Evolutionary conservation across 2,113 vertebrate species (phyloP).

Genomic region (Ahaetulla prasina): DNA sequence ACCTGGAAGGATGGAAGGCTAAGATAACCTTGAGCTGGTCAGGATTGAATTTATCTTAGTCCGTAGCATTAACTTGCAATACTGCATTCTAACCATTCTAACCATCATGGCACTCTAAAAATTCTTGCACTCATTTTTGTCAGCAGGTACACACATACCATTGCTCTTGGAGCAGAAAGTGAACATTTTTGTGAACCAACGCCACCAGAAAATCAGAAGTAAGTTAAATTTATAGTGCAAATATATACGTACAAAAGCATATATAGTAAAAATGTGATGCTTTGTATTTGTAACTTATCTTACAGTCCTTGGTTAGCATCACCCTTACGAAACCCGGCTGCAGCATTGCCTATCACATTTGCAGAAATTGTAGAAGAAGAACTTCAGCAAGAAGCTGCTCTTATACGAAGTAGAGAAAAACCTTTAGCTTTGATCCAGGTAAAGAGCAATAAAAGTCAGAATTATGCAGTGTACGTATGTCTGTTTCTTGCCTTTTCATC

Average conservation of each 20-base stretch:
- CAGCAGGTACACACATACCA: conserved; percentile 47
- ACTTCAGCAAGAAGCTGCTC: conserved; percentile 90
- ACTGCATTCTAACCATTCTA: too few relatives aligned
- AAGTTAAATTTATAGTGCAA: conserved; percentile 34
- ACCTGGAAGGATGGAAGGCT: neutral
- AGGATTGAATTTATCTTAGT: neutral
- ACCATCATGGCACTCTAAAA: neutral
- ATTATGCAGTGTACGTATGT: neutral
- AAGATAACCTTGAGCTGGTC: neutral
- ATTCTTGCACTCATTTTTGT: conserved; percentile 4
- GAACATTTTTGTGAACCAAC: conserved; percentile 49
- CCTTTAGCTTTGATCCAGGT: conserved; percentile 96
- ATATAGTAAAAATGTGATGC: neutral
- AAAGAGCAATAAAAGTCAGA: conserved; percentile 19
- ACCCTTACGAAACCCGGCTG: conserved; percentile 67
- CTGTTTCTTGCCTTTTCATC: neutral
- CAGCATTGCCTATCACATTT: conserved; percentile 78
- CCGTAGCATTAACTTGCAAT: neutral
- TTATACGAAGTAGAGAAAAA: conserved; percentile 92
- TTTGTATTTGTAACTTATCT: conserved; percentile 13
- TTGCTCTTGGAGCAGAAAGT: conserved; percentile 47
- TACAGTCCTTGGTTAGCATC: conserved; percentile 87
- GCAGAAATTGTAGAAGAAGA: conserved; percentile 94
- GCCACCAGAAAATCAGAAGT: conserved; percentile 67
- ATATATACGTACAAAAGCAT: neutral